Percentiles rank a stretch among this genome's conserved stretches.
phyloP scores from a whole-genome alignment of 2,113 vertebrate species.

The Telmatochromis sp. region DNA sequence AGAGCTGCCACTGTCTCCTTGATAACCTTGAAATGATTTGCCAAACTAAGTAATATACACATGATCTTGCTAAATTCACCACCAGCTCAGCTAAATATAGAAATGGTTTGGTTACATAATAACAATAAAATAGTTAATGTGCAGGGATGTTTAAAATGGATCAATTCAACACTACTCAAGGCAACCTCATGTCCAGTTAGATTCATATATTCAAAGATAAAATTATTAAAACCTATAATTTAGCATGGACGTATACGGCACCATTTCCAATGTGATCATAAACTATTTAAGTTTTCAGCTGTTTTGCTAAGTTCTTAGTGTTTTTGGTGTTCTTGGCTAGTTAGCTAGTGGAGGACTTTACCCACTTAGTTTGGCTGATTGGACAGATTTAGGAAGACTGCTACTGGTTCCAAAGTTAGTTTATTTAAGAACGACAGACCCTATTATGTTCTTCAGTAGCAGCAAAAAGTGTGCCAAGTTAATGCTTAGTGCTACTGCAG shows the following conservation, averaged over 20 bases:
- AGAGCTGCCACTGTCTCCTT: constrained; percentile 22
- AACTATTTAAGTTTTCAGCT: not conserved
- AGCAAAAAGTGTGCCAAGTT: not conserved
- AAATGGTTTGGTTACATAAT: not conserved
- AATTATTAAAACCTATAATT: not conserved
- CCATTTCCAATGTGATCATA: not conserved
- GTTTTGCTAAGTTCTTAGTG: not conserved
- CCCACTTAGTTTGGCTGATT: not conserved
- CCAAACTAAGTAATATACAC: not conserved
- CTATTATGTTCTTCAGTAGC: not conserved
- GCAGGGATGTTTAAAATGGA: not conserved
- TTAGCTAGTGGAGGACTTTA: not conserved
- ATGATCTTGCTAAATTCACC: not conserved
- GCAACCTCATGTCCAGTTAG: not conserved
- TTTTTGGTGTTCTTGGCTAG: not conserved
- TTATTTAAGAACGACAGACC: accelerated
- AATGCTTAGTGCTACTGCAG: not conserved
- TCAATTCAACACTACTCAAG: not conserved
- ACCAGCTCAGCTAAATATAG: not conserved
- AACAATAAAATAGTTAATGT: not conserved
- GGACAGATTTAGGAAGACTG: not conserved
- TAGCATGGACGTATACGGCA: not conserved
- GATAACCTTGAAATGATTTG: constrained; percentile 41
- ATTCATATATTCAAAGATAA: not conserved
- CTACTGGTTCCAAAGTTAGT: not conserved